These are phyloP conservation scores for Motacilla alba DNA, from an alignment of 2,113 vertebrate species.

Conservation along the genomic window DNA sequence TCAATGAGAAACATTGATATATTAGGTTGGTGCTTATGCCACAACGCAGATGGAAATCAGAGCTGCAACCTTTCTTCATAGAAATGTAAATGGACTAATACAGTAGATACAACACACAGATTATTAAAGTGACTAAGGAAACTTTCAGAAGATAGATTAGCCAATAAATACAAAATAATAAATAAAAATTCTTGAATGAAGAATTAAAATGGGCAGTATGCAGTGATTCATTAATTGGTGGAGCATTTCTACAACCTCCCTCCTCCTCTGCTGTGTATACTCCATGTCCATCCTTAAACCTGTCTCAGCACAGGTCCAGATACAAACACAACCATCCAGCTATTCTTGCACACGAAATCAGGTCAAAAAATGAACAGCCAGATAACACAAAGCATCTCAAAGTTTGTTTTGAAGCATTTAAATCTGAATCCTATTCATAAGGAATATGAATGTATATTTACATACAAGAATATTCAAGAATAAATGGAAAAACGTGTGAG, in stretches of 20 bases:
- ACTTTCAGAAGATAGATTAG: neutral
- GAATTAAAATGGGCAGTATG: neutral
- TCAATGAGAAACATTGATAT: neutral
- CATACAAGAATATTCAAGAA: neutral
- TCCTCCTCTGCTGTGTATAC: neutral
- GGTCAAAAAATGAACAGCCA: neutral
- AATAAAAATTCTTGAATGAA: neutral
- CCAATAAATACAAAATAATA: neutral
- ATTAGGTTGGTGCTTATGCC: neutral
- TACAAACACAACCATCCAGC: neutral
- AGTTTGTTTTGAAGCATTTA: neutral
- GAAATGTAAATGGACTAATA: neutral
- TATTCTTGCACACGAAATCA: neutral
- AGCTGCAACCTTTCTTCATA: neutral
- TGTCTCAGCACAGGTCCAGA: neutral
- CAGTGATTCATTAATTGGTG: neutral
- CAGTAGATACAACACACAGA: neutral
- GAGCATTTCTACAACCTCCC: neutral
- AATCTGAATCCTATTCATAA: neutral
- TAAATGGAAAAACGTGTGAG: neutral
- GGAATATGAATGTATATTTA: neutral
- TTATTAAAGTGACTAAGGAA: neutral
- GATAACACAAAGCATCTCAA: neutral
- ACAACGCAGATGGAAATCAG: neutral
- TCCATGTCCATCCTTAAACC: neutral